Evolutionary conservation across 2,113 vertebrate genomes (phyloP), one percentile per base, ranked within the genome.

Genomic region (Aix galericulata): DNA sequence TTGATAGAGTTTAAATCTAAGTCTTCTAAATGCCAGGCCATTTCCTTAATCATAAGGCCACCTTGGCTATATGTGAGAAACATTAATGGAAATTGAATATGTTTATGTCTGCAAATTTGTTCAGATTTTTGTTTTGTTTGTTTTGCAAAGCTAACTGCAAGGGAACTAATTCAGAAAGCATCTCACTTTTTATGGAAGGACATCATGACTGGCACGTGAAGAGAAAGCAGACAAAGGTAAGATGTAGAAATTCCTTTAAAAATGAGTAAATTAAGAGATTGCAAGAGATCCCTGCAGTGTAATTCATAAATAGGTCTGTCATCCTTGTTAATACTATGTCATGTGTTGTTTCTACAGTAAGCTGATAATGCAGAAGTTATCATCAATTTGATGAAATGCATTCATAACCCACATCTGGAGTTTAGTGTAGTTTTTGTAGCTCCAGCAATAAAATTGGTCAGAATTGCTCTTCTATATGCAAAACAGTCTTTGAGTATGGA

Each of bases 21-120:
- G 17, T 86, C 55, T 91, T 66, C 23, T 25, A 68, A 88, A n/a
- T 58, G 23, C 29, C 74, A 76, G 48, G 58, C 69, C 11, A 88
- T 91, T 93, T 95, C 75, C 82, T 85, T 88, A 88, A 91, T 89
- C 62, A 25, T 80, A 89, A 82, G 50, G 52, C 59, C 75, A 94
- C 79, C 75, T 80, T 95, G 34, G n/a, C 22, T 73, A 20, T 18
- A 48, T 26, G 22, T 73, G 59, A 82, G 76, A 93, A 88, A 79
- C 13, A 3, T 82, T 73, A 48, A 56, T 0, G 0, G 48, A 26
- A 88, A 89, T 50, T 62, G 26, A 84, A 13, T 66, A 50, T 25
- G 32, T 69, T 44, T 76, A 66, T 9, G 4, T 74, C 46, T 86
- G 48, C 23, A 44, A 38, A 88, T 79, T 73, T 96, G 58, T 12